These are phyloP conservation scores for Castor canadensis DNA, from an alignment of 2,113 vertebrate species.

Conservation along the genomic window DNA sequence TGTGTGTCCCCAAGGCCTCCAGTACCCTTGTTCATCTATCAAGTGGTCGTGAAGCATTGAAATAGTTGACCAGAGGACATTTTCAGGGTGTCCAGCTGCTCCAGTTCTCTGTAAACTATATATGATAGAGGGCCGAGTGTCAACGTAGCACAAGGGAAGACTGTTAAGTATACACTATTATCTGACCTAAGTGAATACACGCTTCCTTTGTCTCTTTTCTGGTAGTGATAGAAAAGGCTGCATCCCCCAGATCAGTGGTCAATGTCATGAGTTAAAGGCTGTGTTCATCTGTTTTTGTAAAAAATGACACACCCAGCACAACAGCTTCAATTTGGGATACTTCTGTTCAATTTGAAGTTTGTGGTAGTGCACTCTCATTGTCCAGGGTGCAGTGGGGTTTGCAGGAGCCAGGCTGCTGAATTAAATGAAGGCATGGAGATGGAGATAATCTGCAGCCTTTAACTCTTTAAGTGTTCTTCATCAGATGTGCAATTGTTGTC, in stretches of 20 bases:
- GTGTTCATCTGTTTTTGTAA: background rate
- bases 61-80: rapidly evolving
- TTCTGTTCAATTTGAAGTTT: background rate
- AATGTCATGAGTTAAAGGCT: background rate
- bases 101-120: background rate
- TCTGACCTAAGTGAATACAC: background rate
- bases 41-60: background rate
- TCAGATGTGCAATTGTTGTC: background rate
- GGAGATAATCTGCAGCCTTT: background rate
- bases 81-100: background rate
- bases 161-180: background rate
- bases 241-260: background rate
- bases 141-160: background rate
- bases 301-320: background rate
- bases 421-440: background rate
- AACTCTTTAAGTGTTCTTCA: background rate
- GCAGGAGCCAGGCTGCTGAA: background rate
- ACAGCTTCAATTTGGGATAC: background rate
- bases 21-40: background rate
- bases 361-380: background rate
- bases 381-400: background rate
- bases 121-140: background rate
- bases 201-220: background rate
- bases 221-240: background rate
- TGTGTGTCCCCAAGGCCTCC: background rate